Base-by-base conservation (phyloP, 2,797 vertebrate genomes). In the Coluber constrictor region DNA sequence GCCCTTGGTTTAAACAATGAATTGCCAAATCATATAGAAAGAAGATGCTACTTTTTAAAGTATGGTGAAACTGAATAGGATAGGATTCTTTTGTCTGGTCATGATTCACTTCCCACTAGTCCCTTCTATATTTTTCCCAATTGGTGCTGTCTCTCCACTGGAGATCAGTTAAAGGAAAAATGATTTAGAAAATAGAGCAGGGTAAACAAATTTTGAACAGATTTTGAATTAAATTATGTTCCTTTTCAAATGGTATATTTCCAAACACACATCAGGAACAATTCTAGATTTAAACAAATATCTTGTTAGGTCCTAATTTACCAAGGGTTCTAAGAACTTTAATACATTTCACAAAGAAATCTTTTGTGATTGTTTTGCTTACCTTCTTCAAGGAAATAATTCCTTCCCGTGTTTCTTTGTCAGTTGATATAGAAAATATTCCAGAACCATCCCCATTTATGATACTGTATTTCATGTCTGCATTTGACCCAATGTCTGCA, bases 391-490 rank as follows among this genome's bases (percentile, higher is more conserved):
- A 98, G 59, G 98, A 98, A 97, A 99, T 97, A 96, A 99, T 98
- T 74, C 99, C 99, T 97, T 99, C 99, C 91, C 98, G 98, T 4
- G 98, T 99, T 96, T 99, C 99, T 96, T 98, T 98, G 96, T 99
- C 99, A 0, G 98, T 99, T 94, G 98, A 97, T 92, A 99, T 99
- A 91, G 98, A 98, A 96, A 99, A 99, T 51, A 98, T 97, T 20
- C 98, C 98, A 93, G 98, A 95, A 0, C 98, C 99, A 90, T 99
- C 99, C 0, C 98, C 98, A 93, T 99, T 99, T 93, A 98, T 98
- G 96, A 99, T 99, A 94, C 98, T 99, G 95, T 99, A 99, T 94
- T 98, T 99, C 97, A 99, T 99, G 91, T 99, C 99, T 25, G 99
- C 99, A 90, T 99, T 99, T 93, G 98, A 93, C 74, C 99, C 99